phyloP scores from a whole-genome alignment of 1,140 invertebrate species.

The Campoletis sonorensis region DNA sequence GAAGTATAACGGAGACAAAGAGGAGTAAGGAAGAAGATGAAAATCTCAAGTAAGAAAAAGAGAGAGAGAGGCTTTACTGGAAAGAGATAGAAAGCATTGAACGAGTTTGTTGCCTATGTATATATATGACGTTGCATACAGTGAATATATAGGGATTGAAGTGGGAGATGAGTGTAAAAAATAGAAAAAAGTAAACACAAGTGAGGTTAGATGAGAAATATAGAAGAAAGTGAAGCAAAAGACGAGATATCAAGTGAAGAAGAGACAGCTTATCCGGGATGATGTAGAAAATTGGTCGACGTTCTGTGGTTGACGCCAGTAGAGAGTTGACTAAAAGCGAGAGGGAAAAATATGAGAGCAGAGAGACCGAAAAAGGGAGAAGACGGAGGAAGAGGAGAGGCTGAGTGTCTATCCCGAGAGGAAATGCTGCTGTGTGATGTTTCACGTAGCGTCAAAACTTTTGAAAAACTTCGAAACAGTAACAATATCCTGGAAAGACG shows the following conservation, averaged over 20 bases:
- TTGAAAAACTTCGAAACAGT: constrained; percentile 52
- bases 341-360: too few relatives aligned
- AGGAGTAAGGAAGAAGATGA: constrained; percentile 3
- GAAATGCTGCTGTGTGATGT: constrained; percentile 12
- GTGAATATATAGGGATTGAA: neutral
- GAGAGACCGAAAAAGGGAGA: constrained; percentile 1
- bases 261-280: constrained; percentile 35
- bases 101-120: neutral
- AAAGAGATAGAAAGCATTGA: neutral
- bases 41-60: too few relatives aligned
- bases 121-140: neutral
- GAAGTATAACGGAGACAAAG: neutral
- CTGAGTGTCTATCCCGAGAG: neutral
- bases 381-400: neutral
- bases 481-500: constrained; percentile 52
- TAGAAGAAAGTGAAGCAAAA: constrained; percentile 12
- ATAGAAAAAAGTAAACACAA: constrained; percentile 26
- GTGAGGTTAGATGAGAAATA: constrained; percentile 26
- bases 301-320: constrained; percentile 1
- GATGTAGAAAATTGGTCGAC: constrained; percentile 17
- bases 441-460: constrained; percentile 29
- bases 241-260: constrained; percentile 13
- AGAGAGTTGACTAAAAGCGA: neutral
- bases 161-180: neutral
- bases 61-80: too few relatives aligned